Base-by-base conservation (phyloP, 2,797 vertebrate species). In the Apogon hyalosoma region DNA sequence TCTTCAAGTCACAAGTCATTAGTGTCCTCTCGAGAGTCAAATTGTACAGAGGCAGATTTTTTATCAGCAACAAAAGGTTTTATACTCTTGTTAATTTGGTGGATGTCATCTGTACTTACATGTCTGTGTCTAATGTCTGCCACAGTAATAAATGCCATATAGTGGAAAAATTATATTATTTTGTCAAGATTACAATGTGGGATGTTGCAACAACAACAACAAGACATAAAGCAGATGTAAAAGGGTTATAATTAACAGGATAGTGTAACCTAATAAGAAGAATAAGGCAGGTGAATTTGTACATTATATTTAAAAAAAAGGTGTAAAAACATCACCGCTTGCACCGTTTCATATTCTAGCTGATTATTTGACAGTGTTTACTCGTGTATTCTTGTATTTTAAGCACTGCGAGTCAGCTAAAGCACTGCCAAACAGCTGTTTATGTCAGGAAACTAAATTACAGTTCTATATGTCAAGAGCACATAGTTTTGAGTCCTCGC, bases 1-100 rank as follows among this genome's bases (percentile, higher is more conserved):
- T 93, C 89, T 91, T 89, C 73, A 87, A 93, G 92, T 92, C 92
- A 92, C 89, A 92, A 92, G 90, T 92, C 88, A 91, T 93, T 93
- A 93, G 87, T 46, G 73, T 93, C 88, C 85, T 89, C 89, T 87
- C 54, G 79, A 90, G 86, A 92, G 86, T 90, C 87, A 92, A 88
- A 92, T 86, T 90, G 89, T 88, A 90, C 87, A 90, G 88, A 87
- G 90, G 87, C 89, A 77, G 87, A 83, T 83, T 90, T 90, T 89
- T 89, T 85, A 90, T 88, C 85, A 85, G 84, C 88, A 86, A 87
- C 85, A 88, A 91, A 90, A 88, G 85, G 79, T 90, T 91, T 90
- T 89, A 90, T 90, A 86, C 83, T 87, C 88, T 77, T 88, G 88
- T 92, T 92, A 91, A 92, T 92, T 92, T 91, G 87, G 87, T 87